Base-by-base conservation (phyloP, 2,113 vertebrate genomes). In the Sapayoa aenigma region DNA sequence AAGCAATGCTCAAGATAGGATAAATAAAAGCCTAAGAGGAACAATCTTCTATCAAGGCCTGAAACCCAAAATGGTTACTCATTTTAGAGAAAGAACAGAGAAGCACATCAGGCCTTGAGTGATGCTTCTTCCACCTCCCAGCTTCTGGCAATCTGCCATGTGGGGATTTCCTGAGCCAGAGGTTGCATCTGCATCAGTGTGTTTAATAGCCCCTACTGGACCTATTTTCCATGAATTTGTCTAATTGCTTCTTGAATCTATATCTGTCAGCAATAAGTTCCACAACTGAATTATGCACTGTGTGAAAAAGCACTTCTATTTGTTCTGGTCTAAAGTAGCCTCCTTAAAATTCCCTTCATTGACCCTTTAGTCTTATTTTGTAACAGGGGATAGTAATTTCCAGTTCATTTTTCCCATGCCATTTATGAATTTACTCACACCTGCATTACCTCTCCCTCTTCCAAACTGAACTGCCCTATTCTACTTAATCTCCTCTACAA, bases 221-320 rank as follows among this genome's bases (percentile, higher is more conserved):
- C 82, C 82, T 92, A 80, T 95, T 95, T 94, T 88, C 90, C 92
- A 74, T 55, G 82, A 95, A 93, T 93, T 96, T 96, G 92, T 94
- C 85, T 97, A 95, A 97, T 94, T 97, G 92, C 89, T 87, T 88
- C 96, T 94, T 84, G 90, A 94, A 94, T 90, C 90, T 71, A n/a
- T 93, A 95, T 86, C 94, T 94, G 92, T 90, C 94, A 93, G 92
- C 94, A 92, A 11, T 63, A 92, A 86, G 80, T 86, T 95, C 92
- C 76, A 81, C 89, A 92, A 74, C 46, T 92, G 90, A 97, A 90
- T 89, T 84, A 96, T 89, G 42, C 73, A 25, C 72, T 86, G 47
- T 67, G 83, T 94, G 88, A 86, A 95, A 96, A 95, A 90, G 41
- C 76, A 90, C 55, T 81, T 90, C 76, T 94, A 37, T 88, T 89